Conservation (phyloP, 2,888 invertebrate species). For the Cremastobaeus sp. region DNA sequence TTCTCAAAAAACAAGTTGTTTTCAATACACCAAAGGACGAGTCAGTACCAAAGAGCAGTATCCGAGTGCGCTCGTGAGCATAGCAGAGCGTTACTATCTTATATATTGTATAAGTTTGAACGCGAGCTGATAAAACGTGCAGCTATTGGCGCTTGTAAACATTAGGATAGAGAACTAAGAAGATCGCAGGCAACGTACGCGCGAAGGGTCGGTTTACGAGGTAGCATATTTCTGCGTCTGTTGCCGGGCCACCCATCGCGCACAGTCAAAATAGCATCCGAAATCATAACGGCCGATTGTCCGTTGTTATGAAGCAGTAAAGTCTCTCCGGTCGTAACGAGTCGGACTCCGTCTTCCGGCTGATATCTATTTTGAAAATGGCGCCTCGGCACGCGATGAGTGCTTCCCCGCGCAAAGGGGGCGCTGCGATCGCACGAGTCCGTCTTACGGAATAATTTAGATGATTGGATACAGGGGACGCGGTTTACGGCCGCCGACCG, state of each 20-base stretch:
- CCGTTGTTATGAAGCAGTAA: constrained; percentile 78
- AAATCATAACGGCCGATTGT: constrained; percentile 78
- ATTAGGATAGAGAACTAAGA: constrained; percentile 65
- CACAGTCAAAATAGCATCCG: constrained; percentile 77
- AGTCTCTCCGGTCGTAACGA: constrained; percentile 62
- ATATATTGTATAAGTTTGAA: too few species aligned
- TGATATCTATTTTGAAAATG: constrained; percentile 48
- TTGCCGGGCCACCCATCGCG: constrained; percentile 73
- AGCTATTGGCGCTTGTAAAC: constrained; percentile 64
- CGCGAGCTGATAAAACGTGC: constrained; percentile 32
- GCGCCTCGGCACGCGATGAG: constrained; percentile 50
- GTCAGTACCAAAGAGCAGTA: too few species aligned
- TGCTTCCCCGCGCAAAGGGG: constrained; percentile 8
- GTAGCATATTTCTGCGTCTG: constrained; percentile 77
- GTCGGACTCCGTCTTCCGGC: constrained; percentile 43
- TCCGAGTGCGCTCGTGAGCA: too few species aligned
- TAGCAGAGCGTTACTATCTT: too few species aligned
- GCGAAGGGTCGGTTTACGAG: constrained; percentile 75
- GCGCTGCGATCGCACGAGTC: constrained; percentile 34
- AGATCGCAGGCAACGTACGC: constrained; percentile 58
- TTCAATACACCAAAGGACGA: too few species aligned
- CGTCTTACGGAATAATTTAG: constrained; percentile 77
- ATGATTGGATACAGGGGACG: constrained; percentile 72
- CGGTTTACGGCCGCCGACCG: constrained; percentile 64
- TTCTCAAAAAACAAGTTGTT: too few species aligned